Base-by-base conservation (phyloP, 1,140 invertebrate species). In the Euglossa dilemma region DNA sequence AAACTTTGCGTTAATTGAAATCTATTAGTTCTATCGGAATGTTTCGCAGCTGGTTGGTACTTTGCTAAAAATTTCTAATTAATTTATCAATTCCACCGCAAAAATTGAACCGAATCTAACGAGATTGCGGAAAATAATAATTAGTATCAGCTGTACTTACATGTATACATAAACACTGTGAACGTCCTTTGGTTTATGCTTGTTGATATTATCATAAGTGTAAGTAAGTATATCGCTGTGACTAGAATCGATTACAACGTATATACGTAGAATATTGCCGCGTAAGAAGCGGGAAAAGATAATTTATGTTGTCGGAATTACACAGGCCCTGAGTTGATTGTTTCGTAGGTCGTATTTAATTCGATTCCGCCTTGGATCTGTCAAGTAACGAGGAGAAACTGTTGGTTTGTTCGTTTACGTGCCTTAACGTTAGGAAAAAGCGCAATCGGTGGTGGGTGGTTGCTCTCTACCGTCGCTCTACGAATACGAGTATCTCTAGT, bases 221-320 rank as follows among this genome's bases (percentile, higher is more conserved):
- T n/a, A n/a, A 67, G 36, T 36, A 36, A 36, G 4, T 36, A 36
- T 84, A 45, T 69, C 59, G 23, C 36, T 70, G 47, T 84, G 83
- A 84, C 83, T 84, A 84, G 83, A 84, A 74, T 84, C 45, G 71
- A 74, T 81, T 45, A 69, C 43, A 63, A 79, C 12, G n/a, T 54
- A 36, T 36, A 36, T 36, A 47, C 50, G 9, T 43, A 61, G 20
- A 36, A 50, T 64, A 8, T 28, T 71, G 6, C 59, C 20, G 25
- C 25, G n/a, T 28, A n/a, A 18, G 11, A 45, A 8, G 54, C 14
- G 3, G 25, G 8, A 16, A 67, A 79, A 25, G 23, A 14, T 28
- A 67, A 47, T 57, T 71, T 47, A 25, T 52, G 9, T 73, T 43
- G n/a, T 25, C 18, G 23, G 12, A n/a, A 61, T 61, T 61, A 61